Conservation (phyloP, 2,888 invertebrate species). For the Cheilosia scutellata region DNA sequence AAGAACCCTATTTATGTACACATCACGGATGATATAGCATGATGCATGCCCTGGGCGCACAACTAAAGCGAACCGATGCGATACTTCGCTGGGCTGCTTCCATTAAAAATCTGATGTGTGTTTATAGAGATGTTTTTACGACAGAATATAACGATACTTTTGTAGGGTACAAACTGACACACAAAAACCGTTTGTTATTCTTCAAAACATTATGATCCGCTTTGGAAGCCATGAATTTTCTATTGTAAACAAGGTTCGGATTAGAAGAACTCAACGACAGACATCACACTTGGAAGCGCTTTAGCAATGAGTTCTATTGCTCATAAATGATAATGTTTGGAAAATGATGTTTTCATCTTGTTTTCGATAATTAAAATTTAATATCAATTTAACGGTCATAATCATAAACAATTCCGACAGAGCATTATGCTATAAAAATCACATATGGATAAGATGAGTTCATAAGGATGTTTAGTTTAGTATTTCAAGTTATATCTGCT, state of each 20-base stretch:
- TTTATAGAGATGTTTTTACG: conserved; percentile 66
- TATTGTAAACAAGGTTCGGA: conserved; percentile 56
- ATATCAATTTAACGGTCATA: conserved; percentile 48
- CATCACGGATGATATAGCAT: conserved; percentile 22
- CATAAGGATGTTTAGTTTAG: conserved; percentile 12
- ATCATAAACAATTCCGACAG: conserved; percentile 42
- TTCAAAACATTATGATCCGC: conserved; percentile 72
- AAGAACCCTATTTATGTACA: conserved; percentile 66
- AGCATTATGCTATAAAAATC: neutral
- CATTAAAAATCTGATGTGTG: conserved; percentile 31
- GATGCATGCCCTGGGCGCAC: conserved; percentile 58
- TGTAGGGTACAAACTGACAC: conserved; percentile 17
- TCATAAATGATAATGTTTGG: conserved; percentile 33
- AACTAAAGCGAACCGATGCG: conserved; percentile 44
- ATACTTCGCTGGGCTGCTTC: conserved; percentile 36
- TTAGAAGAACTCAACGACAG: conserved; percentile 42
- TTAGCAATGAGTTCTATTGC: conserved; percentile 19
- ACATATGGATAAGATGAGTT: neutral
- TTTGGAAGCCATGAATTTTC: conserved; percentile 59
- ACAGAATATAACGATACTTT: conserved; percentile 27
- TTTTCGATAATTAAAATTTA: conserved; percentile 48
- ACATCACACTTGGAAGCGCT: conserved; percentile 43
- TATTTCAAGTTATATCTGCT: neutral
- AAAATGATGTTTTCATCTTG: conserved; percentile 45
- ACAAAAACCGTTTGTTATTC: conserved; percentile 59